Base-by-base conservation (phyloP, 2,888 invertebrate genomes). In the Drosophila robusta region DNA sequence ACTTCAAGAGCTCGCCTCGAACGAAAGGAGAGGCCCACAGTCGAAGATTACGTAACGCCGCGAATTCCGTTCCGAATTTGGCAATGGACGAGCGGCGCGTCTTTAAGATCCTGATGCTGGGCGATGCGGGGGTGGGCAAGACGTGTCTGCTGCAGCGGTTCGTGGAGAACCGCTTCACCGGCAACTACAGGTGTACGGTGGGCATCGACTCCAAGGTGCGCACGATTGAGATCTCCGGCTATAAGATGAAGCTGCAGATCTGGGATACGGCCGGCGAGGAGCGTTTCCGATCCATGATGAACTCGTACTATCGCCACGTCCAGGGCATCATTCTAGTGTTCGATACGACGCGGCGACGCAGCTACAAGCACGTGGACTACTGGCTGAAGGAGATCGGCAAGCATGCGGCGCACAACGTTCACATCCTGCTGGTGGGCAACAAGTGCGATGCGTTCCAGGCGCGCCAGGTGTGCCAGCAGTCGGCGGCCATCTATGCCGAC, bases 91-190 rank as follows among this genome's bases (percentile, higher is more conserved):
- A n/a, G 9, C 11, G n/a, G 9, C 3, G 1, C 24, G 9, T 18
- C 6, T 0, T 99, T 94, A 99, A 99, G 94, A 95, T 99, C 89
- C 98, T 99, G 91, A 98, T 99, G 94, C 95, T 99, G 84, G 99
- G 99, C 84, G 99, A 99, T 94, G 98, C 98, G 93, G 98, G 96
- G 93, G 97, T 99, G 91, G 99, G 98, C 78, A 99, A 99, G 94
- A 98, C 98, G 32, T 98, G 98, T 65, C 95, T 99, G 88, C 98
- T 99, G 92, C 98, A 98, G 89, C 95, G 99, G 92, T 99, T 99
- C 94, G 98, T 98, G 98, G 98, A 98, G 93, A 98, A 99, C 94
- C 98, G 98, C 93, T 99, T 98, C 93, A 98, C 98, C 94, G 99
- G 98, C 93, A 98, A 98, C 89, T 98, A 99, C 94, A 98, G 98